Base-by-base conservation (phyloP, 2,888 invertebrate genomes). In the Acanthopleura granulata region DNA sequence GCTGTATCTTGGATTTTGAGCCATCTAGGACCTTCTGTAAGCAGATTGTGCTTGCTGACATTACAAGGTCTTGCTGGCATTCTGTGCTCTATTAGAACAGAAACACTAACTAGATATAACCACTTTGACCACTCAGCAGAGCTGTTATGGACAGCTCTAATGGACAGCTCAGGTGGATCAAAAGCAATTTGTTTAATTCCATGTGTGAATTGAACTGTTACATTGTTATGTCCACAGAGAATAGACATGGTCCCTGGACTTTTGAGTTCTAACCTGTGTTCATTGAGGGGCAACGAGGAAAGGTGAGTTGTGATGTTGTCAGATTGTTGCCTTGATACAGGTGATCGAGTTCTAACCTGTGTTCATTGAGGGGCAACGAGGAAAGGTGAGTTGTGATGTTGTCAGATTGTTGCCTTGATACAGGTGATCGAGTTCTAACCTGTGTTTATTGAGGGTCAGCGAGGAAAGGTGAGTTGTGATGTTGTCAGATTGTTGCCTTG, bases 231-330 rank as follows among this genome's bases (percentile, higher is more conserved):
- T 57, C 22, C 80, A 70, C 83, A 89, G 89, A 89, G 92, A 76
- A 92, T 92, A 77, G 92, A 92, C 83, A 92, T 92, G 92, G 89
- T 92, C 12, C 91, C 93, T 90, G 97, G 96, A 83, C 91, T 98
- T 72, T 93, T 99, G 0, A 98, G 98, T 91, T 96, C 97, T 0
- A 98, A 99, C 91, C 91, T 99, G 72, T 99, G 99, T 90, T 99
- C 99, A 0, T 91, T 99, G 75, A 93, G 97, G 70, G 97, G 96
- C 0, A 94, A 94, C 25, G 97, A 95, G 82, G 97, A 97, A 87
- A 93, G 97, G 87, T 88, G 78, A 74, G 80, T 50, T 22, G 15
- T 15, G 12, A 6, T 57, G 57, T 12, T 57, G 57, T 18, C 6
- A 9, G 25, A 66, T 27, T 25, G 12, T 18, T 72, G 4, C 40